Conservation (phyloP, 92 coral and sea anemone genomes). For the Heliopora coerulea region DNA sequence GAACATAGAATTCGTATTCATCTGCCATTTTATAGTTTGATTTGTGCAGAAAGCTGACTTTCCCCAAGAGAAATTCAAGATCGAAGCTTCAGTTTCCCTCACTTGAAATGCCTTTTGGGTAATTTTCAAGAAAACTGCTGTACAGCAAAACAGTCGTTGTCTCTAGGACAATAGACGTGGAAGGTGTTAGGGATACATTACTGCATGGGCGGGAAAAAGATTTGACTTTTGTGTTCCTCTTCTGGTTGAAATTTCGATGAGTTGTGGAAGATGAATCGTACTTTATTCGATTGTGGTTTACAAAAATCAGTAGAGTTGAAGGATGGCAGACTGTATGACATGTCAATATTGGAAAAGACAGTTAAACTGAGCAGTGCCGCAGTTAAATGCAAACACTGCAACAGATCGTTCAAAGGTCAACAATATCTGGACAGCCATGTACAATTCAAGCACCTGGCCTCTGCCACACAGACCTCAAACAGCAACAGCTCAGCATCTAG, state of each 20-base stretch:
- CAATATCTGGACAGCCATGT: constrained; percentile 59
- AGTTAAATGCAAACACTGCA: constrained; percentile 45
- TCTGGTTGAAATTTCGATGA: background rate
- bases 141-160: constrained; percentile 24
- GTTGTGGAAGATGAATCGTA: constrained; percentile 53
- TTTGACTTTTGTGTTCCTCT: constrained; percentile 4
- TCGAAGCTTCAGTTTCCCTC: constrained; percentile 4
- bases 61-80: constrained; percentile 24
- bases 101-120: constrained; percentile 42
- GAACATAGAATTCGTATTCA: constrained; percentile 50
- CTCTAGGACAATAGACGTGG: background rate
- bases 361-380: constrained; percentile 47
- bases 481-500: constrained; percentile 52
- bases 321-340: constrained; percentile 47
- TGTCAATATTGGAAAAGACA: constrained; percentile 54
- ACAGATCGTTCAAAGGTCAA: constrained; percentile 44
- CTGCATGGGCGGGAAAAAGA: constrained; percentile 4
- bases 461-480: constrained; percentile 41
- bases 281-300: constrained; percentile 60
- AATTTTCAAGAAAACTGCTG: constrained; percentile 37
- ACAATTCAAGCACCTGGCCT: constrained; percentile 46
- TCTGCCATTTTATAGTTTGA: constrained; percentile 34
- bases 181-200: no score
- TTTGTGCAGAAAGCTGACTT: constrained; percentile 2
- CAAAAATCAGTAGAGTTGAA: constrained; percentile 49